Evolutionary conservation across 2,888 invertebrate genomes (phyloP).

Genomic region (Mesorhabditis spiculigera): DNA sequence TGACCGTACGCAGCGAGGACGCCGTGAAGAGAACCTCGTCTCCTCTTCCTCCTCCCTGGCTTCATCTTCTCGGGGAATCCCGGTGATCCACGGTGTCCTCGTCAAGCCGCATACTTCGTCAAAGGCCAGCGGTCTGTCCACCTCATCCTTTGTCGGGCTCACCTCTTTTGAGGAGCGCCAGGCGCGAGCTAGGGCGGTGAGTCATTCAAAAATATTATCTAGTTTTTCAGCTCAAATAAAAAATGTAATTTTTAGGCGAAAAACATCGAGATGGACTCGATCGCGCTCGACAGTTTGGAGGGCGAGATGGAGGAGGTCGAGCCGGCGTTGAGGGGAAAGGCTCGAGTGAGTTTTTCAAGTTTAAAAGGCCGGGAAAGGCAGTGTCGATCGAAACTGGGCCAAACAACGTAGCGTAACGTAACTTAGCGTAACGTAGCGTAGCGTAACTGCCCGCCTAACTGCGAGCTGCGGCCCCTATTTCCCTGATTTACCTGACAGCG

Average conservation of each 20-base stretch:
- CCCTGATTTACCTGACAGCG: no score
- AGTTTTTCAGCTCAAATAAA: no score
- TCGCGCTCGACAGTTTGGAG: not conserved
- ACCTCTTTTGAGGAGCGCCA: not conserved
- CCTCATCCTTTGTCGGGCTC: not conserved
- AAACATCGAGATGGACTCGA: slow-evolving; percentile 1
- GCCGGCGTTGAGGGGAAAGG: not conserved
- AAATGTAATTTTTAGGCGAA: not conserved
- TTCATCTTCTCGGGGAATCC: not conserved
- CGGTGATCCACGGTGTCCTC: slow-evolving; percentile 2
- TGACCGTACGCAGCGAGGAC: no score
- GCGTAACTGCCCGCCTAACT: no score
- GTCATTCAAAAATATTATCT: no score
- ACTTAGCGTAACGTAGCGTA: no score
- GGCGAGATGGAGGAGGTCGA: slow-evolving; percentile 1
- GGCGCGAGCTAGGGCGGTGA: no score
- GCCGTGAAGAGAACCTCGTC: not conserved
- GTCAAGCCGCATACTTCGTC: not conserved
- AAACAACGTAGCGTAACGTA: no score
- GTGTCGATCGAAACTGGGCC: no score
- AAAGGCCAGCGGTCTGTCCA: not conserved
- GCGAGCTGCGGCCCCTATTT: no score
- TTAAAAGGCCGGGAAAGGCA: no score
- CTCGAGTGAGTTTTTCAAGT: not conserved
- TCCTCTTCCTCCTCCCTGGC: not conserved